These are phyloP conservation scores for Clarias macrocephalus DNA, from an alignment of 2,113 vertebrate species.

Conservation along the genomic window DNA sequence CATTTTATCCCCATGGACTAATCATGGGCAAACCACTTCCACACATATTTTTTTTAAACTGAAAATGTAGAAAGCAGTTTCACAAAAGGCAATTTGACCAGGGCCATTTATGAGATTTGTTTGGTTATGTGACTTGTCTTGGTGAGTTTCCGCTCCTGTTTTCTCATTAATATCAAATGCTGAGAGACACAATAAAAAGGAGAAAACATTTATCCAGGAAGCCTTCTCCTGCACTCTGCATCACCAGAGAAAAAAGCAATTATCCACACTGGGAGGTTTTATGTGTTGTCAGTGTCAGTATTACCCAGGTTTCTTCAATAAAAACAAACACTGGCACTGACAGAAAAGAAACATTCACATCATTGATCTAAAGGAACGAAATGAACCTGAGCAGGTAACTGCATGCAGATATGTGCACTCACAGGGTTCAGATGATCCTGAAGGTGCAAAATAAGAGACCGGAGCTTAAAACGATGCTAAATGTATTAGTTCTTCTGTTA, in stretches of 20 bases:
- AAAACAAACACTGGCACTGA: constrained; percentile 49
- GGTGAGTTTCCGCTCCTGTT: constrained; percentile 49
- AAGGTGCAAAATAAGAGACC: constrained; percentile 33
- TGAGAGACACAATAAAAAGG: constrained; percentile 62
- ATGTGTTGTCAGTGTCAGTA: constrained; percentile 52
- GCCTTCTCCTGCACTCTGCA: constrained; percentile 57
- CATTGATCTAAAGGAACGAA: constrained; percentile 44
- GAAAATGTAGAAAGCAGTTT: constrained; percentile 48
- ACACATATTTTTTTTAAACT: constrained; percentile 11
- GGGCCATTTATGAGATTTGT: constrained; percentile 55
- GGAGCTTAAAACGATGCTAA: constrained; percentile 32
- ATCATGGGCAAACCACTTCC: constrained; percentile 9
- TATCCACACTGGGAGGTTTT: constrained; percentile 51
- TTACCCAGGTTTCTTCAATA: constrained; percentile 52
- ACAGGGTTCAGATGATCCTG: constrained; percentile 27
- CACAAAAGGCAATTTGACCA: constrained; percentile 51
- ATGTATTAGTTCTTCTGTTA: constrained; percentile 6
- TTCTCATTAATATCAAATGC: constrained; percentile 72
- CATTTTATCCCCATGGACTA: constrained; percentile 30
- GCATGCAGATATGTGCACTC: constrained; percentile 32
- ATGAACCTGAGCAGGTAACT: constrained; percentile 46
- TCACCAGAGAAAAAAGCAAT: constrained; percentile 51
- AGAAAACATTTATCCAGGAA: constrained; percentile 51
- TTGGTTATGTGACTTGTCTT: constrained; percentile 59
- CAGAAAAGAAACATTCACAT: constrained; percentile 45